phyloP scores from a whole-genome alignment of 1,140 invertebrate species.

The Neodiprion virginianus region DNA sequence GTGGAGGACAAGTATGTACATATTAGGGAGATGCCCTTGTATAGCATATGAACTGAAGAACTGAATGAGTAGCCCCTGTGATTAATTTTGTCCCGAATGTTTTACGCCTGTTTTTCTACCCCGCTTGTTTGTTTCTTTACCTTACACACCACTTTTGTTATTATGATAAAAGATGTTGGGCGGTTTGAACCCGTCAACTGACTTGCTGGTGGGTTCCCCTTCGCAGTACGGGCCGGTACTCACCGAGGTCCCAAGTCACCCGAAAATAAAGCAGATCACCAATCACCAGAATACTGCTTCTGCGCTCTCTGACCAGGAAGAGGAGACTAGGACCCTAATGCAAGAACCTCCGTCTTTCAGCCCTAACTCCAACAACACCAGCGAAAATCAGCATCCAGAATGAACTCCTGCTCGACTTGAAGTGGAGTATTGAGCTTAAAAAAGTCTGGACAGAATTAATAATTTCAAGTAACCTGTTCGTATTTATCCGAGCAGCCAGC shows the following conservation, averaged over 20 bases:
- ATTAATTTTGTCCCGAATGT: background rate
- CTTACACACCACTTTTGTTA: constrained; percentile 52
- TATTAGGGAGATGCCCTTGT: background rate
- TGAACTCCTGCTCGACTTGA: background rate
- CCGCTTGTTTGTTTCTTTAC: constrained; percentile 39
- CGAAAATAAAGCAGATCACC: constrained; percentile 46
- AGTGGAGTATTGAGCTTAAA: too few species aligned
- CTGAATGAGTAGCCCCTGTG: background rate
- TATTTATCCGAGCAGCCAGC: too few species aligned
- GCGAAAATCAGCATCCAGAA: background rate
- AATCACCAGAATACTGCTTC: constrained; percentile 43
- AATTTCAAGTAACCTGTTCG: too few species aligned
- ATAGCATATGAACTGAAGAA: background rate
- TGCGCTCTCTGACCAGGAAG: constrained; percentile 58
- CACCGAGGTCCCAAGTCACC: constrained; percentile 56
- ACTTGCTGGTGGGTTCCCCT: constrained; percentile 64
- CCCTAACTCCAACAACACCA: background rate
- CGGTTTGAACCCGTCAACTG: constrained; percentile 63
- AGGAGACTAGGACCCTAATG: constrained; percentile 59
- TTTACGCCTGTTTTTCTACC: constrained; percentile 16
- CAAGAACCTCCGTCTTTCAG: constrained; percentile 34
- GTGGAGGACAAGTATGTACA: constrained; percentile 55
- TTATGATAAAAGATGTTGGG: constrained; percentile 62
- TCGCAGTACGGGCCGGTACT: constrained; percentile 63
- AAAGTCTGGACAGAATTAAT: too few species aligned